Percentiles rank a stretch among this genome's conserved stretches.
phyloP scores from a whole-genome alignment of 2,113 vertebrate species.

The Stegostoma tigrinum region DNA sequence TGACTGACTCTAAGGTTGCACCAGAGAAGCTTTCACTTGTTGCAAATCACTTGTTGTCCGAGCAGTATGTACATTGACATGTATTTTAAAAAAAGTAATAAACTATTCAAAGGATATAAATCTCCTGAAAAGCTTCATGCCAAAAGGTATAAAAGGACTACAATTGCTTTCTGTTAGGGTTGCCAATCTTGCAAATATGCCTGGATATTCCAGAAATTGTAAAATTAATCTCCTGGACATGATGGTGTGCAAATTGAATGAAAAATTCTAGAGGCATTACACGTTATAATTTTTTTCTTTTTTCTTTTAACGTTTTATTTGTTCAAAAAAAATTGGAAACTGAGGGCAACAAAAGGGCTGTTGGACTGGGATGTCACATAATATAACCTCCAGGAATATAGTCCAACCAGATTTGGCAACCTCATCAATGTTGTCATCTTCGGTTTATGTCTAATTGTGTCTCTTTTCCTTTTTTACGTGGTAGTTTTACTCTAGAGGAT shows the following conservation, averaged over 20 bases:
- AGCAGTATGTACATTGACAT: background rate
- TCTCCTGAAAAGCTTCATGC: background rate
- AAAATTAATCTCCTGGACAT: background rate
- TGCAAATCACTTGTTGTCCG: background rate
- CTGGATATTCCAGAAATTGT: background rate
- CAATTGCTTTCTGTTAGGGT: background rate
- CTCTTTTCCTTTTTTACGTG: background rate
- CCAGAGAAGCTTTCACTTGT: background rate
- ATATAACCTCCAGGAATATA: background rate
- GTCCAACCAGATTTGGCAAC: background rate
- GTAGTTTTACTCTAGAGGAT: background rate
- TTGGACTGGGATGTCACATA: background rate
- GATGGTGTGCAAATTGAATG: background rate
- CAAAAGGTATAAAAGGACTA: background rate
- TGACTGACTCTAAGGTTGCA: background rate
- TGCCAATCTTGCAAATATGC: background rate
- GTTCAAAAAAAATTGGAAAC: background rate
- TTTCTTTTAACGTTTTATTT: background rate
- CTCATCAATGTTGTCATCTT: background rate
- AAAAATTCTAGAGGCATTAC: background rate
- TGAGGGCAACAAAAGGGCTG: background rate
- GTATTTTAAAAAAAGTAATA: background rate
- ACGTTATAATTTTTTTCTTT: background rate
- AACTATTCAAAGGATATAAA: background rate
- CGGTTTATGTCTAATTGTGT: background rate